Evolutionary conservation across 1,140 invertebrate genomes (phyloP).

Genomic region (Lysiphlebus fabarum): DNA sequence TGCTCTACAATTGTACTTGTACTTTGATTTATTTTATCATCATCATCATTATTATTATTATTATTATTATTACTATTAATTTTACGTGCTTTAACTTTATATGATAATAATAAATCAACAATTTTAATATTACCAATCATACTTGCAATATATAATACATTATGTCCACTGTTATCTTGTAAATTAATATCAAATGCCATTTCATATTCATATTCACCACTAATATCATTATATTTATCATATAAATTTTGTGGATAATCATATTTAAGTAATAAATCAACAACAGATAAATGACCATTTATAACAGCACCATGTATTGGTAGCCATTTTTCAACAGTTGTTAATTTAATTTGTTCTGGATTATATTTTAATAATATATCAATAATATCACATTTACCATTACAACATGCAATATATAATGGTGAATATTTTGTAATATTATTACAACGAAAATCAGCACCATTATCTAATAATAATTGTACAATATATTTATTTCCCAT

Average conservation of each 20-base stretch:
- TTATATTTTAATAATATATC: constrained; percentile 71
- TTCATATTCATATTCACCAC: constrained; percentile 76
- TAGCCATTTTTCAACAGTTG: constrained; percentile 88
- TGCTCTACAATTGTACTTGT: no score
- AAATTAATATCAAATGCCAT: constrained; percentile 88
- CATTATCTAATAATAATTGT: constrained; percentile 71
- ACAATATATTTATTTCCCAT: constrained; percentile 79
- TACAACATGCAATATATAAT: constrained; percentile 86
- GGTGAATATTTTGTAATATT: constrained; percentile 89
- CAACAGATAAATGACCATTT: constrained; percentile 74
- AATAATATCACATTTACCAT: constrained; percentile 78
- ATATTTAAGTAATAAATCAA: constrained; percentile 77
- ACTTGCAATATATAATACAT: constrained; percentile 83
- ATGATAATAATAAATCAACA: constrained; percentile 75
- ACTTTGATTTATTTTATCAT: constrained; percentile 2
- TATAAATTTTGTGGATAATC: constrained; percentile 72
- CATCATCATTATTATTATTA: no score
- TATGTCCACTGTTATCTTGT: constrained; percentile 85
- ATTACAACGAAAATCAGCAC: constrained; percentile 83
- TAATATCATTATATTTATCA: constrained; percentile 61
- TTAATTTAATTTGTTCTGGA: constrained; percentile 67
- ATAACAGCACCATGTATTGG: constrained; percentile 90
- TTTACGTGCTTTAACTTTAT: constrained; percentile 65
- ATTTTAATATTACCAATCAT: constrained; percentile 78
- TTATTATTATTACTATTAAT: constrained; percentile 57